A percentile compares a stretch with the other conserved stretches of the same genome.
phyloP scores from a whole-genome alignment of 2,797 vertebrate genomes.

The Podargus strigoides region DNA sequence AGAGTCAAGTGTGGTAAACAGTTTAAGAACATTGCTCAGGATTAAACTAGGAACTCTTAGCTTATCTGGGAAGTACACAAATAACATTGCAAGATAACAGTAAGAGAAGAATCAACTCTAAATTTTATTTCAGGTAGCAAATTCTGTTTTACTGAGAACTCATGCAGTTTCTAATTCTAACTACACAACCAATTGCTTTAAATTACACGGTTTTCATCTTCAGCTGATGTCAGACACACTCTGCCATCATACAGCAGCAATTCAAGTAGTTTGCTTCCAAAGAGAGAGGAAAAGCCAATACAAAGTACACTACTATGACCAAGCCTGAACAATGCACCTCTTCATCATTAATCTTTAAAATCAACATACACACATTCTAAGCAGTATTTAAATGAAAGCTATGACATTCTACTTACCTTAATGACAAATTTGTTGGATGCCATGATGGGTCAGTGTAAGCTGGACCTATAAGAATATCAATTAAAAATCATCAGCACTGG shows the following conservation, averaged over 20 bases:
- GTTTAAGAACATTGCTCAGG: not conserved
- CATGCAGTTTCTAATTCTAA: not conserved
- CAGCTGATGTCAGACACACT: not conserved
- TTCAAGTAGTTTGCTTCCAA: not conserved
- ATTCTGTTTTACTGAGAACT: not conserved
- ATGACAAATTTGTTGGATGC: conserved; percentile 83
- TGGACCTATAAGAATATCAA: conserved; percentile 64
- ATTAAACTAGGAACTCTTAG: not conserved
- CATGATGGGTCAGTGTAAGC: conserved; percentile 69
- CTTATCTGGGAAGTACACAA: not conserved
- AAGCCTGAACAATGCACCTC: not conserved
- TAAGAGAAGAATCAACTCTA: not conserved
- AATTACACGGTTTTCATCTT: not conserved
- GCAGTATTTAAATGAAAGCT: not conserved
- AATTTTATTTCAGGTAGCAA: not conserved
- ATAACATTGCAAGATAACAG: not conserved
- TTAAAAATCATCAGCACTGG: not conserved
- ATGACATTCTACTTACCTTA: conserved; percentile 79
- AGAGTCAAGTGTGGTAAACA: not conserved
- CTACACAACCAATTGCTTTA: not conserved
- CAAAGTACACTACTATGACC: not conserved
- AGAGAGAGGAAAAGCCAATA: not conserved
- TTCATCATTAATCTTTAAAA: not conserved
- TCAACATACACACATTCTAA: not conserved
- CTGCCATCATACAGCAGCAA: not conserved